Conservation (phyloP, 2,797 vertebrate genomes). For the Pteropus rufus region DNA sequence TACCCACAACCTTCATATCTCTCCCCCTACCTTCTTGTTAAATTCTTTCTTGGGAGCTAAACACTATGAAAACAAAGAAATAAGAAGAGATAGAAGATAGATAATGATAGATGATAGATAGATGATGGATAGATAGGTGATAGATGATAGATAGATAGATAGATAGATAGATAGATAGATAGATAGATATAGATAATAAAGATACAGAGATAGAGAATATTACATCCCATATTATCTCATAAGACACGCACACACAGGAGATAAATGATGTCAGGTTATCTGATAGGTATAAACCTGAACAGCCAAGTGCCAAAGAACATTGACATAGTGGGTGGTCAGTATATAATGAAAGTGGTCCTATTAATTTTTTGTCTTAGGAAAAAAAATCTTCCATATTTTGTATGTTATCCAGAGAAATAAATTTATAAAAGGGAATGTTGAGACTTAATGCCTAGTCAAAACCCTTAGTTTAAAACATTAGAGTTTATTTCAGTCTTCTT, state of each 20-base stretch:
- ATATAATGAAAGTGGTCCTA: not conserved
- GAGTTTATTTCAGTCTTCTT: not conserved
- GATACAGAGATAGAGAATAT: not conserved
- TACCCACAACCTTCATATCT: not conserved
- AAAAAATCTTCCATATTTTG: not conserved
- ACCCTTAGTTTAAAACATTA: not conserved
- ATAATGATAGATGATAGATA: not conserved
- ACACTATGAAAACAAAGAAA: not conserved
- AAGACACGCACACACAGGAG: not conserved
- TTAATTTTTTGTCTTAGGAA: not conserved
- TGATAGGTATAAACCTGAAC: not conserved
- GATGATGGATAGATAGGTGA: too few species aligned
- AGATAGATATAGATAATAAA: too few species aligned
- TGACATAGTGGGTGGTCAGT: not conserved
- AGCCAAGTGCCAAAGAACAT: not conserved
- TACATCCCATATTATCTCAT: not conserved
- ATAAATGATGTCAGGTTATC: not conserved
- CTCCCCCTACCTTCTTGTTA: not conserved
- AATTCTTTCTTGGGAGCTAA: not conserved
- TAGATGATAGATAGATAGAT: too few species aligned
- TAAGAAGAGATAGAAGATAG: not conserved
- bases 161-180: too few species aligned
- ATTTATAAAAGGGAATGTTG: not conserved
- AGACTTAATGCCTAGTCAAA: not conserved
- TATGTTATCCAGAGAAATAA: not conserved